A percentile compares a stretch with the other conserved stretches of the same genome.
Evolutionary conservation across 2,113 vertebrate species (phyloP).

Genomic region (Rousettus leschenaultii): DNA sequence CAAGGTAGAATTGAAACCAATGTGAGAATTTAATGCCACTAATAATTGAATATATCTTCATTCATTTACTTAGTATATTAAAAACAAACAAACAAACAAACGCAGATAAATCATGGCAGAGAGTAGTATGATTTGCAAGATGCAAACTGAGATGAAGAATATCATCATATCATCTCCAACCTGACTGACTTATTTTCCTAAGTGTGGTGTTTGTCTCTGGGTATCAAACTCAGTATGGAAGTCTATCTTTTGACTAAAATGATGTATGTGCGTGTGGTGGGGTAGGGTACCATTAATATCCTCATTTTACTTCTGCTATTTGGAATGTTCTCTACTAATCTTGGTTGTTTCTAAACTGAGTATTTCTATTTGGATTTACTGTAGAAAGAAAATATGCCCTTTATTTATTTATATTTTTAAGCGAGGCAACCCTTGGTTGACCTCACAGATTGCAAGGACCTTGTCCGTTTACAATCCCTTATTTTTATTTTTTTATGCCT

Average conservation of each 20-base stretch:
- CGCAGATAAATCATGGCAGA: conserved; percentile 37
- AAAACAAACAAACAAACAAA: conserved; percentile 34
- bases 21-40: neutral
- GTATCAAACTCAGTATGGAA: neutral
- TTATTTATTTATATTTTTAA: too few relatives aligned
- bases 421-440: too few relatives aligned
- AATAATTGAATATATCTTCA: neutral
- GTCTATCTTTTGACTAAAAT: neutral
- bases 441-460: too few relatives aligned
- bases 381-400: neutral
- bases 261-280: accelerated
- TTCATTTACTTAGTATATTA: neutral
- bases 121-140: conserved; percentile 29
- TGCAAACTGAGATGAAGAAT: neutral
- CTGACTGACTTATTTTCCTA: neutral
- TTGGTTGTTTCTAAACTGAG: neutral
- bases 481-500: too few relatives aligned
- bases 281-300: neutral
- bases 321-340: neutral
- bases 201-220: neutral
- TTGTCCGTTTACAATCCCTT: too few relatives aligned
- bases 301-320: neutral
- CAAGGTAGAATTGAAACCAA: neutral
- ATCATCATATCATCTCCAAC: neutral
- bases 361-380: neutral